These are phyloP conservation scores for Caradrina clavipalpis DNA, from an alignment of 2,888 invertebrate species.

Conservation along the genomic window DNA sequence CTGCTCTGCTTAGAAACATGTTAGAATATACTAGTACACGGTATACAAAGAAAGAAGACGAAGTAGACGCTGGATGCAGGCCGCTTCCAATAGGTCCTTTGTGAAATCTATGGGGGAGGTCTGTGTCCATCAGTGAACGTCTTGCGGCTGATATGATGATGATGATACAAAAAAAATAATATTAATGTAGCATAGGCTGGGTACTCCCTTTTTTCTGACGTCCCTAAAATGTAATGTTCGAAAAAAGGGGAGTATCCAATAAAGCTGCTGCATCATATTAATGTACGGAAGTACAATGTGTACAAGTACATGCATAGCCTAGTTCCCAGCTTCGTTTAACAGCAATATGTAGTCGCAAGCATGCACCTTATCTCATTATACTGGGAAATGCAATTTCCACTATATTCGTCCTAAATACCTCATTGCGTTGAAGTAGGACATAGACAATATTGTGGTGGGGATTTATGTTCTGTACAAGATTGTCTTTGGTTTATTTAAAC, in stretches of 20 bases:
- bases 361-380: conserved; percentile 12
- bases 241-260: background rate
- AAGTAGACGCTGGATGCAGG: no score
- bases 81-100: no score
- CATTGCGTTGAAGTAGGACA: conserved; percentile 10
- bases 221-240: no score
- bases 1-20: no score
- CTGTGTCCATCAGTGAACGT: no score
- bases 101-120: no score
- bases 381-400: conserved; percentile 24
- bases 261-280: background rate
- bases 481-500: background rate
- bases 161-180: no score
- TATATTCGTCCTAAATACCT: background rate
- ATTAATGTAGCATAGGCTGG: no score
- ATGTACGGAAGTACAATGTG: background rate
- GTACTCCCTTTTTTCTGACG: no score
- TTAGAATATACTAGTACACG: no score
- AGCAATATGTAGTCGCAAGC: conserved; percentile 35
- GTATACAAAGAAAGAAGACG: no score
- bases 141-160: no score
- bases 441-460: conserved; percentile 8
- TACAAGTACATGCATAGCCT: background rate
- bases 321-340: conserved; percentile 17
- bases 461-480: background rate